A percentile compares a stretch with the other conserved stretches of the same genome.
phyloP scores from a whole-genome alignment of 2,113 vertebrate genomes.

The Anthoscopus minutus region DNA sequence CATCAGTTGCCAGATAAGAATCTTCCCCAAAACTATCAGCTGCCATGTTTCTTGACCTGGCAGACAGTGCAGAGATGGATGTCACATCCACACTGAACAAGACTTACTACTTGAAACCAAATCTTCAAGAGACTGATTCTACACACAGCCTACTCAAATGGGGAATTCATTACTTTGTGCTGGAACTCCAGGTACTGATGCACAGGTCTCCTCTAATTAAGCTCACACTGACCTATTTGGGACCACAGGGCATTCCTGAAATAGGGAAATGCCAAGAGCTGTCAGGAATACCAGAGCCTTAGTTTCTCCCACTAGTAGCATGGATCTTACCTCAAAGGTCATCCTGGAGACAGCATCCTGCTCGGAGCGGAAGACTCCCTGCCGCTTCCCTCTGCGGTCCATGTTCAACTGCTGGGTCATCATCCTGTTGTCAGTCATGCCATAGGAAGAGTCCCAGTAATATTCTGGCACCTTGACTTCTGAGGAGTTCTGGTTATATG shows the following conservation, averaged over 20 bases:
- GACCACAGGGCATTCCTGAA: not conserved
- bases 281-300: not conserved
- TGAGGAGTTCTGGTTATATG: slow-evolving; percentile 80
- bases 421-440: slow-evolving; percentile 77
- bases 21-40: not conserved
- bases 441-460: slow-evolving; percentile 90
- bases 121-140: not conserved
- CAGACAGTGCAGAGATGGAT: not conserved
- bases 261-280: not conserved
- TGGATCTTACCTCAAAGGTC: slow-evolving; percentile 81
- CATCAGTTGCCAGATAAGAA: not conserved
- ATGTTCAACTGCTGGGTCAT: slow-evolving; percentile 73
- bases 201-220: not conserved
- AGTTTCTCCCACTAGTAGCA: not conserved
- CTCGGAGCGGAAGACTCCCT: slow-evolving; percentile 80
- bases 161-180: not conserved
- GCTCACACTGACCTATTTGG: not conserved
- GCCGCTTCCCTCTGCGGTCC: slow-evolving; percentile 83
- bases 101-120: not conserved
- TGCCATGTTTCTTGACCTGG: not conserved
- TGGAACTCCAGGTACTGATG: not conserved
- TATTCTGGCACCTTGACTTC: slow-evolving; percentile 89
- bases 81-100: not conserved
- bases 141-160: not conserved
- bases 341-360: slow-evolving; percentile 84